Evolutionary conservation across 2,113 vertebrate species (phyloP).

Genomic region (Sitta europaea): DNA sequence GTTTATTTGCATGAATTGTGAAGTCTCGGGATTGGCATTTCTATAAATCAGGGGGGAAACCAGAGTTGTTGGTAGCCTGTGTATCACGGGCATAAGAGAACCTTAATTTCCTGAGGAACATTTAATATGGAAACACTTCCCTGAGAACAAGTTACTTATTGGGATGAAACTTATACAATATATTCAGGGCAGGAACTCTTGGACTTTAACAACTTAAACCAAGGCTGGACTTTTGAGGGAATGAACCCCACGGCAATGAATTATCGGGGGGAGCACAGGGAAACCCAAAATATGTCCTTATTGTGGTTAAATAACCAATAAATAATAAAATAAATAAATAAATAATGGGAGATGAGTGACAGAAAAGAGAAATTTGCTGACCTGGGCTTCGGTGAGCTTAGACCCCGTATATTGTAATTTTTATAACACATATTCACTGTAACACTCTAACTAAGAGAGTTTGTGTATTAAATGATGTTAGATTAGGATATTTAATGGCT

Average conservation of each 20-base stretch:
- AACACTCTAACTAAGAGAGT: slow-evolving; percentile 39
- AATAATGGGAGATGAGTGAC: not conserved
- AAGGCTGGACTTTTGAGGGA: not conserved
- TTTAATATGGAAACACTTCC: not conserved
- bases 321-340: not conserved
- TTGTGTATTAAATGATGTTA: slow-evolving; percentile 66
- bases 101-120: not conserved
- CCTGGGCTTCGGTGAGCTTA: not conserved
- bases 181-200: not conserved
- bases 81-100: not conserved
- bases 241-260: rapidly evolving
- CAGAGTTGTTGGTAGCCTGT: not conserved
- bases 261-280: not conserved
- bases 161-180: not conserved
- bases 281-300: not conserved
- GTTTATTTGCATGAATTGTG: not conserved
- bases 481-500: slow-evolving; percentile 65
- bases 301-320: not conserved
- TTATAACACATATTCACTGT: slow-evolving; percentile 25
- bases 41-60: not conserved
- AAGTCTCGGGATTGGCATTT: not conserved
- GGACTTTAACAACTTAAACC: not conserved
- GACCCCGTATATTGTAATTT: slow-evolving; percentile 15
- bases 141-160: not conserved
- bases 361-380: not conserved